Evolutionary conservation across 2,797 vertebrate genomes (phyloP).

Genomic region (Onychomys torridus): DNA sequence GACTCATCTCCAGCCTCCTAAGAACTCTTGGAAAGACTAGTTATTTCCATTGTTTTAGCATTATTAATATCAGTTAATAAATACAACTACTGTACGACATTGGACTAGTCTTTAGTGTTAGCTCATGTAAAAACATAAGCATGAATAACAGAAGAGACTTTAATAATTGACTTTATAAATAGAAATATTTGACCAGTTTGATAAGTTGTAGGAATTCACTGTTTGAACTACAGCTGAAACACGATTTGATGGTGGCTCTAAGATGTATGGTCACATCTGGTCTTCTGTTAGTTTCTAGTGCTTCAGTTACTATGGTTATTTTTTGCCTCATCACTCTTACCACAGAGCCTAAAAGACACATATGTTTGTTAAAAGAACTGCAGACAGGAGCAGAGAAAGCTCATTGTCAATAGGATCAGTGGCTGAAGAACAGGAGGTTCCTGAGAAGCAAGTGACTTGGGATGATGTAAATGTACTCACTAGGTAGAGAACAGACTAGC

Average conservation of each 20-base stretch:
- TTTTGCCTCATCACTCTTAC: not conserved
- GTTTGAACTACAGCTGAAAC: not conserved
- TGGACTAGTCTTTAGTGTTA: not conserved
- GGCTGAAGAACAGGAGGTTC: not conserved
- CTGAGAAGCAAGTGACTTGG: not conserved
- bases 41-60: not conserved
- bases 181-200: not conserved
- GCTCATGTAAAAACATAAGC: not conserved
- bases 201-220: not conserved
- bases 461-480: not conserved
- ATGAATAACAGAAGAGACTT: not conserved
- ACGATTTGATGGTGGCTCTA: not conserved
- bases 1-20: not conserved
- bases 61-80: not conserved
- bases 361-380: not conserved
- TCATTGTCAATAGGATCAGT: not conserved
- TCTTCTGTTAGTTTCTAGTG: not conserved
- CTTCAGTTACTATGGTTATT: not conserved
- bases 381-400: not conserved
- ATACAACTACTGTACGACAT: not conserved
- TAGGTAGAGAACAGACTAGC: not conserved
- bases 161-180: conserved; percentile 25
- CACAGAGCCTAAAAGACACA: not conserved
- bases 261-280: not conserved
- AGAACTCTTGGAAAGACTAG: not conserved